Percentiles rank a stretch among this genome's conserved stretches.
phyloP scores from a whole-genome alignment of 2,888 invertebrate genomes.

The Limulus polyphemus region DNA sequence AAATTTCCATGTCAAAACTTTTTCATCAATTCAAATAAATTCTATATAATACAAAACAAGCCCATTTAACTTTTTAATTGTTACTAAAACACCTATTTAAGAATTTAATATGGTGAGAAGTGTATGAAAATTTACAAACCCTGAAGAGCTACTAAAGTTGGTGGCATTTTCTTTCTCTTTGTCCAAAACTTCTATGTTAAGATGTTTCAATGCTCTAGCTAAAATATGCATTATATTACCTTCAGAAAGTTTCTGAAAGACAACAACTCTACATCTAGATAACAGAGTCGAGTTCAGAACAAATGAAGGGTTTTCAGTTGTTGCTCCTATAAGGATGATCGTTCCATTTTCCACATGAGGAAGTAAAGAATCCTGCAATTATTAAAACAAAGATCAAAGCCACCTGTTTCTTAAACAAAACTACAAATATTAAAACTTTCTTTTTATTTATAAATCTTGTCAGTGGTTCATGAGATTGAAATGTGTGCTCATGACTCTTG shows the following conservation, averaged over 20 bases:
- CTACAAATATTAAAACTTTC: no score
- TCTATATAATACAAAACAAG: no score
- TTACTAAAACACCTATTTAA: no score
- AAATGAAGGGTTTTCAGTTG: constrained; percentile 80
- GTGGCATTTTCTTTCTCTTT: neutral
- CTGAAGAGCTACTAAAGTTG: no score
- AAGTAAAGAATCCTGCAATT: constrained; percentile 52
- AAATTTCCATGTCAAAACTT: no score
- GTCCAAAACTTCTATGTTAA: constrained; percentile 31
- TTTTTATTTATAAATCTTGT: no score
- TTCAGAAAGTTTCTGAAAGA: constrained; percentile 47
- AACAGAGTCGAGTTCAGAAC: constrained; percentile 63
- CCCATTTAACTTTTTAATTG: no score
- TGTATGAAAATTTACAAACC: no score
- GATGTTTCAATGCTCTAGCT: constrained; percentile 43
- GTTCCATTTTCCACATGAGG: constrained; percentile 68
- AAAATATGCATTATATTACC: constrained; percentile 51
- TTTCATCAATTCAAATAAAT: no score
- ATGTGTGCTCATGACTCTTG: no score
- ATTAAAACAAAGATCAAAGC: constrained; percentile 4
- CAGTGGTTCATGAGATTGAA: no score
- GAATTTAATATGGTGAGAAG: no score
- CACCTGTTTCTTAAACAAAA: neutral
- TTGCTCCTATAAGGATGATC: constrained; percentile 64
- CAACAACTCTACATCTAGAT: constrained; percentile 60